Conservation (phyloP, 2,113 vertebrate species). For the Todiramphus saurophagus region DNA sequence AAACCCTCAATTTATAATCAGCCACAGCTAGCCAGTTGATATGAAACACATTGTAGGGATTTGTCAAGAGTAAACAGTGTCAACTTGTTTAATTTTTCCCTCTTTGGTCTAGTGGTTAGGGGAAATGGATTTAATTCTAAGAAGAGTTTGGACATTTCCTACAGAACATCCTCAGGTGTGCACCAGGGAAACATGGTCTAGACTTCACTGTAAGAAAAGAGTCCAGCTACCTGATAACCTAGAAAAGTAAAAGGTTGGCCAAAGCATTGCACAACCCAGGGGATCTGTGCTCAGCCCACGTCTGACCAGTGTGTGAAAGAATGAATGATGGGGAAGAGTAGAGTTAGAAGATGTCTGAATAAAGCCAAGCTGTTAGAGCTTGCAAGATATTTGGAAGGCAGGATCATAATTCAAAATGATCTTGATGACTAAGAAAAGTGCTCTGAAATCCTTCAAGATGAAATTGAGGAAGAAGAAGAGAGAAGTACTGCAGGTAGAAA, state of each 20-base stretch:
- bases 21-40: not conserved
- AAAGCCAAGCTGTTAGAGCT: not conserved
- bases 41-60: not conserved
- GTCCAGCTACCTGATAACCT: not conserved
- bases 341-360: not conserved
- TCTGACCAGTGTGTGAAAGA: not conserved
- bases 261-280: not conserved
- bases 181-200: not conserved
- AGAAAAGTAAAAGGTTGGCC: not conserved
- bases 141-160: not conserved
- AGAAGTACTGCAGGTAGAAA: not conserved
- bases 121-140: not conserved
- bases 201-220: not conserved
- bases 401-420: not conserved
- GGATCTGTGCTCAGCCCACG: not conserved
- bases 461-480: not conserved
- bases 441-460: not conserved
- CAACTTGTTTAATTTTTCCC: not conserved
- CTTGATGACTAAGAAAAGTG: not conserved
- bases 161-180: not conserved
- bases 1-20: constrained; percentile 4
- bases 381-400: not conserved
- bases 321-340: not conserved
- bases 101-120: not conserved
- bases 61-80: not conserved